These are phyloP conservation scores for Chrysina gloriosa DNA, from an alignment of 2,888 invertebrate species.

Conservation along the genomic window DNA sequence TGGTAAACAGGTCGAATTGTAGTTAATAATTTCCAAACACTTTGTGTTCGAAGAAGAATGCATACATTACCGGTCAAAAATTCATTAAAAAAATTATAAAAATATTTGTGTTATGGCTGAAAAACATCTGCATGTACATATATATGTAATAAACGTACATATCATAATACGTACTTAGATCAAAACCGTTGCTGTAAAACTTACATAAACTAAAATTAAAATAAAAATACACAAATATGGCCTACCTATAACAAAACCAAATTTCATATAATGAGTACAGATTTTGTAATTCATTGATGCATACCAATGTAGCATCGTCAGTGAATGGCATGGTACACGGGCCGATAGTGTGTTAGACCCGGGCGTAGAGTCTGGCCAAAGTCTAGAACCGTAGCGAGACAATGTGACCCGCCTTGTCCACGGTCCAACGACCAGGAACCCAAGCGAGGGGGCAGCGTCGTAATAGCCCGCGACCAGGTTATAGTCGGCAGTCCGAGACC, in stretches of 20 bases:
- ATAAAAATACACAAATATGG: constrained; percentile 50
- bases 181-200: constrained; percentile 34
- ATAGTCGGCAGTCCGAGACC: constrained; percentile 56
- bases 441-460: constrained; percentile 53
- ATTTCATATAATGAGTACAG: constrained; percentile 49
- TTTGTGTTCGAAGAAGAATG: too few relatives aligned
- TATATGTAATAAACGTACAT: constrained; percentile 1
- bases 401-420: constrained; percentile 54
- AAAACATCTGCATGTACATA: not conserved
- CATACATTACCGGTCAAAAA: too few relatives aligned
- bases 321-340: constrained; percentile 47
- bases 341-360: constrained; percentile 47
- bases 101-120: constrained; percentile 2
- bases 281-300: constrained; percentile 50
- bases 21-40: too few relatives aligned
- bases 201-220: constrained; percentile 44
- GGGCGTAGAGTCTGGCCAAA: constrained; percentile 46
- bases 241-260: constrained; percentile 50
- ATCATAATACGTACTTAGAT: constrained; percentile 24
- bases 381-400: constrained; percentile 50
- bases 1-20: too few relatives aligned
- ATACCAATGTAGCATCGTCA: constrained; percentile 52
- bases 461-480: constrained; percentile 53
- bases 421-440: constrained; percentile 53
- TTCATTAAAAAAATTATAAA: too few relatives aligned